Base-by-base conservation (phyloP, 2,113 vertebrate species). In the Oreochromis niloticus region DNA sequence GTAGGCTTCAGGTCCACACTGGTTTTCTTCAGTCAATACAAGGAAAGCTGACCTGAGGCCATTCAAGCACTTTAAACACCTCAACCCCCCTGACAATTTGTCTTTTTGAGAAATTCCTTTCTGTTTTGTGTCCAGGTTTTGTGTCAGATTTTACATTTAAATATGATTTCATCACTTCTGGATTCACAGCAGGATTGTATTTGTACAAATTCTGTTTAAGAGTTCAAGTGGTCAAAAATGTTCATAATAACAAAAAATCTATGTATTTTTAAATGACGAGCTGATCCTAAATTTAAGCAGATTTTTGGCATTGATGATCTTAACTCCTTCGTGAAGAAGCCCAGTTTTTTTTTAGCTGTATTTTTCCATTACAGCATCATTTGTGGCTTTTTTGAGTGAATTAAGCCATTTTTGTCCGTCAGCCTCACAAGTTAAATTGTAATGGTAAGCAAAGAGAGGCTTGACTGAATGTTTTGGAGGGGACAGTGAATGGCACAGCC, bases 1-100 rank as follows among this genome's bases (percentile, higher is more conserved):
- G 79, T 91, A 93, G 88, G 87, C 89, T 93, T 93, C 27, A 89
- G 59, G 59, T 32, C 17, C 2, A 10, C 3, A 4, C 63, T 39
- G 87, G 52, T 63, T 92, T 86, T 43, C 83, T 83, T 91, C 82
- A 10, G 11, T 90, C 83, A 86, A 32, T 81, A 61, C 82, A 39
- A 24, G n/a, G 8, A 57, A 54, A 78, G 46, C 34, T 50, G n/a
- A 83, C 63, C 43, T 50, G 13, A 66, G 24, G 36, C 56, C 30
- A 13, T 79, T 48, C 79, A 66, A 86, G 80, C 30, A 9, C 82
- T 85, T 61, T 10, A 80, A 86, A 55, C 73, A 10, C 7, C 39
- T 43, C 16, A 30, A 87, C 55, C n/a, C 13, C 16, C 17, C 56
- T 10, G 11, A 80, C 57, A 24, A 32, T 78, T 80, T 48, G 39